These are phyloP conservation scores for Poicephalus meyeri DNA, from an alignment of 2,113 vertebrate genomes.

Conservation along the genomic window DNA sequence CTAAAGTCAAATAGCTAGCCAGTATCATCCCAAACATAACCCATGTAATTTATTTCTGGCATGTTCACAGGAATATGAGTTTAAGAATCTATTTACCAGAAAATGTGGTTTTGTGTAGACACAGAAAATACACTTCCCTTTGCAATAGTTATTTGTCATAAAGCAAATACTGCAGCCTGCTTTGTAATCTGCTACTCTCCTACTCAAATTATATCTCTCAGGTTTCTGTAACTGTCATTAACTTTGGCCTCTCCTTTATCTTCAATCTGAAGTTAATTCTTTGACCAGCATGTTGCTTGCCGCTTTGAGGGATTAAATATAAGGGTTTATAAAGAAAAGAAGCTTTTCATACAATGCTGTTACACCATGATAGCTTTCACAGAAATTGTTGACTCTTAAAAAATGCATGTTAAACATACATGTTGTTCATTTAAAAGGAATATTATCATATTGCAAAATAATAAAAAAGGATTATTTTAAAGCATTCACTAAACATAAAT, in stretches of 20 bases:
- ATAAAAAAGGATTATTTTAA: slow-evolving; percentile 65
- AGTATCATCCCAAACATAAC: background rate
- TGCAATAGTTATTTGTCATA: background rate
- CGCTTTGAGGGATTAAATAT: slow-evolving; percentile 78
- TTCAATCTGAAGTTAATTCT: slow-evolving; percentile 84
- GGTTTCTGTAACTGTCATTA: slow-evolving; percentile 75
- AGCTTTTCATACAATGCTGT: slow-evolving; percentile 81
- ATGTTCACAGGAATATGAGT: slow-evolving; percentile 4
- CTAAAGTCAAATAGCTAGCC: background rate
- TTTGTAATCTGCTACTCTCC: slow-evolving; percentile 58
- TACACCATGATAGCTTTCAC: slow-evolving; percentile 80
- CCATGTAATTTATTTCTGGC: background rate
- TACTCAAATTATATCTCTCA: slow-evolving; percentile 66
- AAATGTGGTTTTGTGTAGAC: slow-evolving; percentile 12
- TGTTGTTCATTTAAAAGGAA: slow-evolving; percentile 75
- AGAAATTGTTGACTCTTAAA: slow-evolving; percentile 75
- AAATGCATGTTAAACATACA: slow-evolving; percentile 61
- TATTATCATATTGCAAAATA: slow-evolving; percentile 63
- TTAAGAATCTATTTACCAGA: slow-evolving; percentile 29
- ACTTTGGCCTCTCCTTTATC: slow-evolving; percentile 75
- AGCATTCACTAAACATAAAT: slow-evolving; percentile 16
- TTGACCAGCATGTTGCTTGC: slow-evolving; percentile 74
- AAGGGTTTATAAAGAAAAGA: slow-evolving; percentile 84
- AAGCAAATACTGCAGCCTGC: slow-evolving; percentile 25
- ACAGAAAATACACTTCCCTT: slow-evolving; percentile 41